Evolutionary conservation across 2,888 invertebrate genomes (phyloP).

Genomic region (Ceratothoa steindachneri): DNA sequence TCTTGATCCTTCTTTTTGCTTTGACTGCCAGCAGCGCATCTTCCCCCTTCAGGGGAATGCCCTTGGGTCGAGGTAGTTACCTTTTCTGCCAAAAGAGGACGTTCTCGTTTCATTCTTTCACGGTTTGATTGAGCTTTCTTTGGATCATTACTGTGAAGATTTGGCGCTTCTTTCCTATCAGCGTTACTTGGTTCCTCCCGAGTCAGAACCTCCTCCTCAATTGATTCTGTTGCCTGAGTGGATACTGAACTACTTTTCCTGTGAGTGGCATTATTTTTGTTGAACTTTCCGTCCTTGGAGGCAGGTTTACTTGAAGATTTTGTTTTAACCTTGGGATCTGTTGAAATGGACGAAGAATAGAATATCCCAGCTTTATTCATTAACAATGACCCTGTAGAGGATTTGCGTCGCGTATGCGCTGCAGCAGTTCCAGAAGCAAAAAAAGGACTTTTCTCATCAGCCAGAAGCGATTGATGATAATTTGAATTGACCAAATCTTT

Average conservation of each 20-base stretch:
- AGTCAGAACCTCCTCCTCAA: no score
- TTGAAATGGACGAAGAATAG: background rate
- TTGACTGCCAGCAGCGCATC: no score
- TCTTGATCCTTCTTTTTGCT: no score
- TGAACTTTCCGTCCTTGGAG: background rate
- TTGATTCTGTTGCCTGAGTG: background rate
- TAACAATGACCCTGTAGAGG: background rate
- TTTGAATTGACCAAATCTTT: background rate
- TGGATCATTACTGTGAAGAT: no score
- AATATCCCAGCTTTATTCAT: background rate
- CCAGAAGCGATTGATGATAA: background rate
- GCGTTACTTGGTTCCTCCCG: no score
- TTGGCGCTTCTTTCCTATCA: no score
- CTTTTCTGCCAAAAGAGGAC: no score
- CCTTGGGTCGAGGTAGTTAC: no score
- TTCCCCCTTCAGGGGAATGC: no score
- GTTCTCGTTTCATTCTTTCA: no score
- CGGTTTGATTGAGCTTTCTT: no score
- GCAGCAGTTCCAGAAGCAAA: background rate
- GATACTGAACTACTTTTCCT: background rate
- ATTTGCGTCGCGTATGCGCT: background rate
- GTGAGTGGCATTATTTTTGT: background rate
- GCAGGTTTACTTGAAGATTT: background rate
- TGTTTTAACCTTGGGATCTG: background rate
- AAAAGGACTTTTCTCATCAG: background rate